Evolutionary conservation across 2,113 vertebrate species (phyloP).

Genomic region (Polypterus bichir): DNA sequence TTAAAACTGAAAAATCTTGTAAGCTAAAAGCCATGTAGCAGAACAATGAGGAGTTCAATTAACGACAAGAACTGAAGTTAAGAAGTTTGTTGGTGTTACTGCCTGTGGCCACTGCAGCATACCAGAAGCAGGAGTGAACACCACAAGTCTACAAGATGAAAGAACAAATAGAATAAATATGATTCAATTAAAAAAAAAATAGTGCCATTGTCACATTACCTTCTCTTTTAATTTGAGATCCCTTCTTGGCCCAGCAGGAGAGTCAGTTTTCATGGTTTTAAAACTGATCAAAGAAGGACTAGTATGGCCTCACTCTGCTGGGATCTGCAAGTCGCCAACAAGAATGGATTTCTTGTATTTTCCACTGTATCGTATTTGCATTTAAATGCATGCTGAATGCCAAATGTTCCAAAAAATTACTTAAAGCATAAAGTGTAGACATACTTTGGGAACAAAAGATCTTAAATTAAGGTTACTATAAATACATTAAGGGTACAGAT

Average conservation of each 20-base stretch:
- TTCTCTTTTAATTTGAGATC: too few species aligned
- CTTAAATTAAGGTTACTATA: neutral
- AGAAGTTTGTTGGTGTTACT: too few species aligned
- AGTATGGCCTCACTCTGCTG: neutral
- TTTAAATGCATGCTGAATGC: conserved; percentile 4
- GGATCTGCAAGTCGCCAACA: neutral
- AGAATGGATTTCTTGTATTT: neutral
- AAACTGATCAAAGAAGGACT: neutral
- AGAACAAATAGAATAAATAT: too few species aligned
- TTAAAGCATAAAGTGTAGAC: neutral
- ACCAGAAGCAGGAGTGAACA: too few species aligned
- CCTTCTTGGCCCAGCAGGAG: neutral
- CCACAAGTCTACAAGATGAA: too few species aligned
- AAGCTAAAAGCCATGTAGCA: too few species aligned
- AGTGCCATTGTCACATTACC: too few species aligned
- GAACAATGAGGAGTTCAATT: too few species aligned
- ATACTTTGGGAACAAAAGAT: neutral
- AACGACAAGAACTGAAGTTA: too few species aligned
- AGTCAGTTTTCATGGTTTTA: neutral
- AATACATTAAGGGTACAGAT: neutral
- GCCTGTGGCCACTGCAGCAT: too few species aligned
- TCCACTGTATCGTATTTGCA: conserved; percentile 1
- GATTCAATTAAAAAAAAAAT: too few species aligned
- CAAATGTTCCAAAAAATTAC: neutral
- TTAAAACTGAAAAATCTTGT: too few species aligned